Conservation (phyloP, 2,113 vertebrate genomes). For the Calyptommatus sinebrachiatus region DNA sequence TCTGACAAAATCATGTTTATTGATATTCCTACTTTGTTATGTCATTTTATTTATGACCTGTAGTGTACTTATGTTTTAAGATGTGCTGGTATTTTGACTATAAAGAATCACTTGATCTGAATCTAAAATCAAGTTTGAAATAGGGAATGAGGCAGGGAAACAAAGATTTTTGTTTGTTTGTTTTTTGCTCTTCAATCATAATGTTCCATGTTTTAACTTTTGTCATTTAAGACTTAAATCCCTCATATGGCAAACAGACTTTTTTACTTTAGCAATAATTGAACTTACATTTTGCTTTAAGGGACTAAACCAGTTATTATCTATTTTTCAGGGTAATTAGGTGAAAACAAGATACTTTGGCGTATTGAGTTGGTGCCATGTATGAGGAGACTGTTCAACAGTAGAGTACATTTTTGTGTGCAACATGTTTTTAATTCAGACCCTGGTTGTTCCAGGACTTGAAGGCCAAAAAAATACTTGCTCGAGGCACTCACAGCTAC, state of each 20-base stretch:
- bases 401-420: not conserved
- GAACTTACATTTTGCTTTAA: conserved; percentile 34
- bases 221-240: conserved; percentile 28
- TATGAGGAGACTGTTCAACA: not conserved
- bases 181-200: not conserved
- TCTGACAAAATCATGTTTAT: not conserved
- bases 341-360: conserved; percentile 19
- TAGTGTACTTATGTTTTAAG: conserved; percentile 54
- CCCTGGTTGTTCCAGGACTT: not conserved
- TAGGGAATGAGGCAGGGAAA: too few relatives aligned
- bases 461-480: not conserved
- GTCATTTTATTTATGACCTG: conserved; percentile 24
- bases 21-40: conserved; percentile 35
- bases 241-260: conserved; percentile 33
- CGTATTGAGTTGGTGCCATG: not conserved
- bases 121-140: not conserved
- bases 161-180: too few relatives aligned
- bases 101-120: conserved; percentile 4
- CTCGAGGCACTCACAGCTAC: too few relatives aligned
- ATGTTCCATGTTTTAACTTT: conserved; percentile 12
- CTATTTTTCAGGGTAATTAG: conserved; percentile 24
- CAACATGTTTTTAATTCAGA: not conserved
- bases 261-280: conserved; percentile 23
- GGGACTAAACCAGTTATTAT: conserved; percentile 23
- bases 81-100: conserved; percentile 25